phyloP scores from a whole-genome alignment of 2,113 vertebrate genomes.

The Psammodynastes pulverulentus region DNA sequence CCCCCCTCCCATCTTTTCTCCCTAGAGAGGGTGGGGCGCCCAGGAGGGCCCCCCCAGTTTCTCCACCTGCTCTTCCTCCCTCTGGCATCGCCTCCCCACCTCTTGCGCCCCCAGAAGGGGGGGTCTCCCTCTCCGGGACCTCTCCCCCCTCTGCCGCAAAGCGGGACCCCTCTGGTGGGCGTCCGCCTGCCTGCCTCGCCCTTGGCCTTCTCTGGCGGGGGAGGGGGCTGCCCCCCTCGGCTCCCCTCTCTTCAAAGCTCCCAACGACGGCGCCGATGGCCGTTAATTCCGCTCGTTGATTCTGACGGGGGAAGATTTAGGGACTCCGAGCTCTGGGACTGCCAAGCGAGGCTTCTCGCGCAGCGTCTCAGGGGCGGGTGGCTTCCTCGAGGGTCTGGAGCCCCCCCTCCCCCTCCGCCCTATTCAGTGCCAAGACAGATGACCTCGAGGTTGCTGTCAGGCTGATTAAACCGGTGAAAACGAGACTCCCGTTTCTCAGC shows the following conservation, averaged over 20 bases:
- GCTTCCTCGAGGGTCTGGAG: background rate
- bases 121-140: too few species aligned
- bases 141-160: background rate
- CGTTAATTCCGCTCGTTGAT: background rate
- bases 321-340: background rate
- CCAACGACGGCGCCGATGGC: background rate
- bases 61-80: background rate
- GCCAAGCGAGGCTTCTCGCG: background rate
- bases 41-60: background rate
- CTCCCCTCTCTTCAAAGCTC: background rate
- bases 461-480: background rate
- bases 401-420: background rate
- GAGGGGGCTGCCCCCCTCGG: too few species aligned
- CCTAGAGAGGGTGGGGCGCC: background rate
- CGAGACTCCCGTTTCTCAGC: background rate
- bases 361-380: background rate
- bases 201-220: background rate
- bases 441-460: background rate
- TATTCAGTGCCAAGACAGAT: background rate
- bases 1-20: background rate
- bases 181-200: background rate
- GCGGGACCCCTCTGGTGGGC: background rate
- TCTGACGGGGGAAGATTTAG: background rate
- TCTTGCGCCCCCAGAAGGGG: background rate
- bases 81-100: background rate